Evolutionary conservation across 1,140 invertebrate genomes (phyloP).

Genomic region (Diorhabda elongata): DNA sequence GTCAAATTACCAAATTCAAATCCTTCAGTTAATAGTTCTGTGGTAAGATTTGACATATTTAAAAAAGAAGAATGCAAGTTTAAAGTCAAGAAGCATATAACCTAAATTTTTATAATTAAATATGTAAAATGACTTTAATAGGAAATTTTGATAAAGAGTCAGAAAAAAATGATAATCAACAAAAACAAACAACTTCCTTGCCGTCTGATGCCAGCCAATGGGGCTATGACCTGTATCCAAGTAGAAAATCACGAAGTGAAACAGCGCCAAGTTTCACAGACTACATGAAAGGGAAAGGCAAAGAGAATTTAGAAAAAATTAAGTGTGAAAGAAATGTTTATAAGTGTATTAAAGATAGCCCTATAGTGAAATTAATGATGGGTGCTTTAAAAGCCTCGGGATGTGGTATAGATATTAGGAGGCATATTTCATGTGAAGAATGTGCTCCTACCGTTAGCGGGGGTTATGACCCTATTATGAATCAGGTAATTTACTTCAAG

Average conservation of each 20-base stretch:
- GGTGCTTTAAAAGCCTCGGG: conserved; percentile 78
- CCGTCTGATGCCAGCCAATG: conserved; percentile 47
- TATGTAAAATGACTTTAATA: conserved; percentile 6
- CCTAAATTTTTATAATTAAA: background rate
- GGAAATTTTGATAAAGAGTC: background rate
- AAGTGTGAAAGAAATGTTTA: conserved; percentile 81
- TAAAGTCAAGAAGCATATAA: background rate
- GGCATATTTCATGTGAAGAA: conserved; percentile 89
- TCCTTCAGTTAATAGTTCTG: background rate
- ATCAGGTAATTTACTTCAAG: conserved; percentile 58
- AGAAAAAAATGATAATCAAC: background rate
- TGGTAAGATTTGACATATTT: background rate
- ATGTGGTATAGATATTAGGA: conserved; percentile 74
- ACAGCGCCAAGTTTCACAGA: conserved; percentile 49
- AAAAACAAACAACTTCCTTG: background rate
- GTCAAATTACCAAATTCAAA: background rate
- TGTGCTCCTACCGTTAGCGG: conserved; percentile 80
- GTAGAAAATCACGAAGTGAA: conserved; percentile 59
- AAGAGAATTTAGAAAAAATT: conserved; percentile 63
- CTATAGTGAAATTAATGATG: conserved; percentile 81
- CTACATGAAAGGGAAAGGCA: conserved; percentile 59
- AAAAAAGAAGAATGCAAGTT: background rate
- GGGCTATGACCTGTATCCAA: conserved; percentile 84
- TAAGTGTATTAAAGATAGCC: conserved; percentile 70
- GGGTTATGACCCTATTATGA: conserved; percentile 84